Evolutionary conservation across 1,140 invertebrate species (phyloP).

Genomic region (Drosophila prosaltans): DNA sequence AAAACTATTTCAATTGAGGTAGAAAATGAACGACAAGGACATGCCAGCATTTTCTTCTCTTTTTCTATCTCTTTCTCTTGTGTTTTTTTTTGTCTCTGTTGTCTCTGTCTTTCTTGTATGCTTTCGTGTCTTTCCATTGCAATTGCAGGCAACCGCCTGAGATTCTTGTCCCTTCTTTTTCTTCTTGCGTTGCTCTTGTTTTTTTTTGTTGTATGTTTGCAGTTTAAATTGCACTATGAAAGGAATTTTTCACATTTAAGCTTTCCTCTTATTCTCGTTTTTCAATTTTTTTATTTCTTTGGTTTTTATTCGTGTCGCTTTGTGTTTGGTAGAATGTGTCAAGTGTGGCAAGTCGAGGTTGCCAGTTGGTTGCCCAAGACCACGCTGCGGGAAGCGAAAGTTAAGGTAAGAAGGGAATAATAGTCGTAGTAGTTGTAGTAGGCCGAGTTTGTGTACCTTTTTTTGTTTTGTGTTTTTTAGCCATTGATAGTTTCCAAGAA

Average conservation of each 20-base stretch:
- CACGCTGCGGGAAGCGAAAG: too few relatives aligned
- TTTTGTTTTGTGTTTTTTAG: slow-evolving; percentile 16
- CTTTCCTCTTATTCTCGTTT: slow-evolving; percentile 52
- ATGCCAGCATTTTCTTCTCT: slow-evolving; percentile 65
- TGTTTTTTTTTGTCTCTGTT: background rate
- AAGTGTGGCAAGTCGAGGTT: slow-evolving; percentile 61
- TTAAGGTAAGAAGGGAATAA: too few relatives aligned
- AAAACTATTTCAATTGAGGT: slow-evolving; percentile 82
- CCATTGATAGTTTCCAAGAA: slow-evolving; percentile 57
- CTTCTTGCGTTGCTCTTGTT: slow-evolving; percentile 24
- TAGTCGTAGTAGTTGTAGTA: background rate
- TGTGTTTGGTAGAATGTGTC: slow-evolving; percentile 39
- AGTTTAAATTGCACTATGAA: slow-evolving; percentile 78
- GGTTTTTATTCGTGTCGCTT: slow-evolving; percentile 8
- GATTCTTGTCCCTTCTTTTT: slow-evolving; percentile 45
- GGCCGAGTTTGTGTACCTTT: slow-evolving; percentile 45
- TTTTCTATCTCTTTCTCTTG: slow-evolving; percentile 15
- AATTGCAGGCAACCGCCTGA: slow-evolving; percentile 54
- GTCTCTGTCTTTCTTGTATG: slow-evolving; percentile 31
- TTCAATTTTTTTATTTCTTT: slow-evolving; percentile 19
- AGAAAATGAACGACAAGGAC: slow-evolving; percentile 79
- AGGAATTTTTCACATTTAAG: slow-evolving; percentile 77
- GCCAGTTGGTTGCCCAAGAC: slow-evolving; percentile 24
- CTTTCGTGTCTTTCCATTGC: slow-evolving; percentile 48
- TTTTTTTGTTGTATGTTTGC: slow-evolving; percentile 62